These are phyloP conservation scores for Ectemnius lituratus DNA, from an alignment of 2,888 invertebrate genomes.

Conservation along the genomic window DNA sequence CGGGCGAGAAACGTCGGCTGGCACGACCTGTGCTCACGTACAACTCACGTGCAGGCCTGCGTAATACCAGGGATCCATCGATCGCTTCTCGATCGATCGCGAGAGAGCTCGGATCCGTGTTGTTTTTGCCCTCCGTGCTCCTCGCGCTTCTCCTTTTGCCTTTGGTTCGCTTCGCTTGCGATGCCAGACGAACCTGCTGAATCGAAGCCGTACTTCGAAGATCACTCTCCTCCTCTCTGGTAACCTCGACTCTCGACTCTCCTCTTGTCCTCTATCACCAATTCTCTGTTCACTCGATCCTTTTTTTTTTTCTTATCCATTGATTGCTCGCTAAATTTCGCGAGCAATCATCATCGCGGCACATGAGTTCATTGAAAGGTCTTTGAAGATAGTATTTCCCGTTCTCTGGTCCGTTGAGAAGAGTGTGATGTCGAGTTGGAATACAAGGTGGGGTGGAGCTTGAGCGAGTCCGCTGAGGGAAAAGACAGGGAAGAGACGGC, in stretches of 20 bases:
- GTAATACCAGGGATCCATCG: conserved; percentile 75
- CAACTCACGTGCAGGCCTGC: conserved; percentile 71
- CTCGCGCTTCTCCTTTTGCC: conserved; percentile 54
- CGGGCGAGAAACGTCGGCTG: conserved; percentile 17
- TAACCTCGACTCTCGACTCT: conserved; percentile 25
- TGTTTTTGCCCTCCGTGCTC: conserved; percentile 62
- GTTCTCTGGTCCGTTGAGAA: background rate
- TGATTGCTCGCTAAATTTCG: conserved; percentile 55
- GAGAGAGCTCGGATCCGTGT: conserved; percentile 66
- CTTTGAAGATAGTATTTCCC: background rate
- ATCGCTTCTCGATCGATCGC: conserved; percentile 63
- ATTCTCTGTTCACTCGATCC: conserved; percentile 27
- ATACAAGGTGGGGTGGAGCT: background rate
- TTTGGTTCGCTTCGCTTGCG: conserved; percentile 63
- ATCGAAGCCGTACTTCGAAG: conserved; percentile 50
- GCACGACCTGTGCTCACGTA: conserved; percentile 64
- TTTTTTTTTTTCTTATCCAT: conserved; percentile 25
- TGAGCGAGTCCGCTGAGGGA: no score
- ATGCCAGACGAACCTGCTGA: conserved; percentile 55
- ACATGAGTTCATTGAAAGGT: background rate
- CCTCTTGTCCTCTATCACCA: conserved; percentile 10
- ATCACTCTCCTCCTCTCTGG: conserved; percentile 11
- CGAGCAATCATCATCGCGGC: conserved; percentile 21
- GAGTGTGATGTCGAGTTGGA: background rate
- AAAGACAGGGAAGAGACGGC: conserved; percentile 42